Evolutionary conservation across 1,140 invertebrate species (phyloP), one percentile per base, ranked within the genome.

Genomic region (Myzus persicae): DNA sequence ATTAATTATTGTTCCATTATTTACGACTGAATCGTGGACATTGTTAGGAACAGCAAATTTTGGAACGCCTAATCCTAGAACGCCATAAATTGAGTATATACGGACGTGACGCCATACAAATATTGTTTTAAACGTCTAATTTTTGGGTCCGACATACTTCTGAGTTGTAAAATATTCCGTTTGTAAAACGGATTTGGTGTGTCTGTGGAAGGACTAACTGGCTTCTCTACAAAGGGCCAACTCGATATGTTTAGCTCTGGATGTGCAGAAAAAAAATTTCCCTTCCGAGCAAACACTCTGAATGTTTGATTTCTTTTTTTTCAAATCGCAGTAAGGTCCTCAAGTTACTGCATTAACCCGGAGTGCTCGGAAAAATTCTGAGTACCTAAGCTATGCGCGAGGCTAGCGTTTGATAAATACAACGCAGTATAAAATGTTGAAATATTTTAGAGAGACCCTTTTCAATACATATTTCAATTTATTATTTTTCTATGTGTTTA

Each of bases 251-350:
- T n/a, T 82, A 82, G 36, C 6, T 24, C 20, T 40, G 22, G 38
- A 36, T 5, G 76, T 76, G n/a, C 14, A 81, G 31, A 82, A 82
- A 38, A 40, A 40, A 82, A 40, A 7, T 8, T 8, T 82, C 8
- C 81, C 36, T 6, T 36, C 22, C 22, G 81, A 82, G 38, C 24
- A 42, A 26, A 85, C 24, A 85, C 82, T 81, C n/a, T 85, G 40
- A 85, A 85, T 85, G 24, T 87, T 87, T 46, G 24, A 26, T 87
- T 44, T 85, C 40, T 44, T 7, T 81, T 76, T 87, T 85, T 87
- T 44, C 5, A 6, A 87, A 44, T 42, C 84, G 31, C n/a, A 5
- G 26, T 26, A 31, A 42, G 40, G 42, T 87, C 5, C 40, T 84
- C 5, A 9, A 84, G 38, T 40, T n/a, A 76, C n/a, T 8, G 82